Evolutionary conservation across 2,888 invertebrate species (phyloP), one percentile per base, ranked within the genome.

Genomic region (Lottia gigantea): DNA sequence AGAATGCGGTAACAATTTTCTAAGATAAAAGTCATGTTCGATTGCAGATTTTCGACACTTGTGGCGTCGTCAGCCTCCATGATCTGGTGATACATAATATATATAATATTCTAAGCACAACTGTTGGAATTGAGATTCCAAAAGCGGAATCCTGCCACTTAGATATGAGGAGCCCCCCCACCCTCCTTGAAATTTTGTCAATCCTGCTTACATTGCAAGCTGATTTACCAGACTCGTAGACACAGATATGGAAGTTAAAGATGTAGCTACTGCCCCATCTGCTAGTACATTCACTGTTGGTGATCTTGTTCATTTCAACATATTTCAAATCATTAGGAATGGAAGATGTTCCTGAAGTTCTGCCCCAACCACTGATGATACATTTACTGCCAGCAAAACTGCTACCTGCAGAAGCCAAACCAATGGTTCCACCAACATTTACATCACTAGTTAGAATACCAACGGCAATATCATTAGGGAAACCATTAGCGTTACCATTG

Each of bases 381-480:
- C 77, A 77, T 12, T 55, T 68, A n/a, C 47, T 40, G 1, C 66
- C 69, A 40, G 66, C 45, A 49, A 71, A 62, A 62, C 62, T 40
- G 25, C 47, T 19, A 61, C 63, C 66, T 47, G 71, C 31, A 26
- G 71, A 49, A 23, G 72, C 74, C 62, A 72, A 61, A 14, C 71
- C 62, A 19, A 72, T 66, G 40, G 11, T 8, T n/a, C 46, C 55
- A 64, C 71, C 71, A 47, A 69, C 64, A 47, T 67, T 65, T 0
- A 74, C 46, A n/a, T 71, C 1, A 4, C 67, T 49, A n/a, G 64
- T 16, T 61, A 78, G 70, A 25, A 68, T 70, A 23, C 78, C 46
- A 23, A 77, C 16, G 49, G 75, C 76, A 46, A 80, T 74, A 68
- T 78, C 80, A 63, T 80, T 78, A 62, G 80, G 76, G 69, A 67